A percentile compares a stretch with the other conserved stretches of the same genome.
These are phyloP conservation scores for Strigops habroptila DNA, from an alignment of 2,113 vertebrate species.

Conservation along the genomic window DNA sequence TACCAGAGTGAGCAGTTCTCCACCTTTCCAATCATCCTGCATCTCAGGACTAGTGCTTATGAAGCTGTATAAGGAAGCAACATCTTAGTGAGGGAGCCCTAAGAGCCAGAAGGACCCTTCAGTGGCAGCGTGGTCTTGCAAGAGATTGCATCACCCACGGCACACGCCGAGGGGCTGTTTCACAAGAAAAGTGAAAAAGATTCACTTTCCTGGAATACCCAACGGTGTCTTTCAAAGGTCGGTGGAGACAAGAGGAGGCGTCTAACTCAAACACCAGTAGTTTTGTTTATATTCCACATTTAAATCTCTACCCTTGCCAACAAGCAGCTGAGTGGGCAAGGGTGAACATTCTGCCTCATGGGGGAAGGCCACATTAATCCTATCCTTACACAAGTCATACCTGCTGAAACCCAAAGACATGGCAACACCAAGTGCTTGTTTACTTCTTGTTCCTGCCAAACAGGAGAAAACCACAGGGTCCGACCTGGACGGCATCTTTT, in stretches of 20 bases:
- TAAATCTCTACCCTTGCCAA: neutral
- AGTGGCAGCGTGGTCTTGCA: neutral
- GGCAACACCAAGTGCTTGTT: conserved; percentile 78
- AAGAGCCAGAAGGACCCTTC: neutral
- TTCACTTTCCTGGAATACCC: neutral
- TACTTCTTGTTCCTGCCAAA: conserved; percentile 86
- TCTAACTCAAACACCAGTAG: neutral
- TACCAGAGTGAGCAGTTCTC: neutral
- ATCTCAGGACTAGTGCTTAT: neutral
- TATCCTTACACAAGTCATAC: conserved; percentile 51
- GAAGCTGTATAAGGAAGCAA: neutral
- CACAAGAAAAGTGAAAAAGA: neutral
- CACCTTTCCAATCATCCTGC: neutral
- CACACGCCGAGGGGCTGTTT: neutral
- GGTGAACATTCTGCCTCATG: neutral
- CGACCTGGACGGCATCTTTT: conserved; percentile 79
- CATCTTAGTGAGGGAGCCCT: rapidly evolving
- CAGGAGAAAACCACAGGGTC: conserved; percentile 88
- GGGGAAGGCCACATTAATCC: neutral
- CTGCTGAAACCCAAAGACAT: conserved; percentile 83
- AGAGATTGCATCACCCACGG: rapidly evolving
- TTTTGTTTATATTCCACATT: neutral
- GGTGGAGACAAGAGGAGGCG: neutral
- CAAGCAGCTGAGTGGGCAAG: neutral
- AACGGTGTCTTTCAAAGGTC: neutral